phyloP scores from a whole-genome alignment of 2,797 vertebrate genomes.

The Hippocampus kuda region DNA sequence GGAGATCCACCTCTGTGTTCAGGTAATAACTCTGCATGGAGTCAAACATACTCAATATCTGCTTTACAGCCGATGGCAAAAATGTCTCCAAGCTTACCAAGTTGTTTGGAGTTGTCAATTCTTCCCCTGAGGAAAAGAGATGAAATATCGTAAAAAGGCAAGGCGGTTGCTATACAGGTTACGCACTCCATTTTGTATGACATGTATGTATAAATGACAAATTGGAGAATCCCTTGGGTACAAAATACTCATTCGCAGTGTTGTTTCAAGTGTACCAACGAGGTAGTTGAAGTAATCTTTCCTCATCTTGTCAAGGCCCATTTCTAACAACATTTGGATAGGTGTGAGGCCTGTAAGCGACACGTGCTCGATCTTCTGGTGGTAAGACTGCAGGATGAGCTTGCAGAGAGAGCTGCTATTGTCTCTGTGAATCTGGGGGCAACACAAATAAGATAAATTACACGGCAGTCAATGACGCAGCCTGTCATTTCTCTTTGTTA shows the following conservation, averaged over 20 bases:
- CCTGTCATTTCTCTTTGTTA: background rate
- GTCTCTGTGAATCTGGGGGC: slow-evolving; percentile 83
- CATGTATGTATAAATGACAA: background rate
- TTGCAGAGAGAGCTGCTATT: slow-evolving; percentile 84
- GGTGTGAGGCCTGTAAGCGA: slow-evolving; percentile 74
- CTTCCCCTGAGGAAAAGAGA: slow-evolving; percentile 68
- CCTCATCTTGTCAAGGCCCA: slow-evolving; percentile 92
- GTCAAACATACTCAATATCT: slow-evolving; percentile 5
- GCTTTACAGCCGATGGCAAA: background rate
- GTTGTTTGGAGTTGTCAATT: slow-evolving; percentile 82
- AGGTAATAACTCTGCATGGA: slow-evolving; percentile 77
- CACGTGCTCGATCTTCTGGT: slow-evolving; percentile 69
- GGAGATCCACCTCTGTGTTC: slow-evolving; percentile 74
- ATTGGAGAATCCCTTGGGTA: background rate
- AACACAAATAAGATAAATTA: background rate
- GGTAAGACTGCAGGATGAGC: slow-evolving; percentile 85
- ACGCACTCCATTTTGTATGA: no score
- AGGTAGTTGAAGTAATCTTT: slow-evolving; percentile 95
- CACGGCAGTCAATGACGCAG: background rate
- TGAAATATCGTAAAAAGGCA: background rate
- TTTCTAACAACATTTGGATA: slow-evolving; percentile 85
- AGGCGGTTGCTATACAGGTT: background rate
- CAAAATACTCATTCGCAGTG: no score
- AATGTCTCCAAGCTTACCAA: slow-evolving; percentile 69
- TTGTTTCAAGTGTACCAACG: slow-evolving; percentile 65